Evolutionary conservation across 2,113 vertebrate genomes (phyloP).

Genomic region (Epinephelus moara): DNA sequence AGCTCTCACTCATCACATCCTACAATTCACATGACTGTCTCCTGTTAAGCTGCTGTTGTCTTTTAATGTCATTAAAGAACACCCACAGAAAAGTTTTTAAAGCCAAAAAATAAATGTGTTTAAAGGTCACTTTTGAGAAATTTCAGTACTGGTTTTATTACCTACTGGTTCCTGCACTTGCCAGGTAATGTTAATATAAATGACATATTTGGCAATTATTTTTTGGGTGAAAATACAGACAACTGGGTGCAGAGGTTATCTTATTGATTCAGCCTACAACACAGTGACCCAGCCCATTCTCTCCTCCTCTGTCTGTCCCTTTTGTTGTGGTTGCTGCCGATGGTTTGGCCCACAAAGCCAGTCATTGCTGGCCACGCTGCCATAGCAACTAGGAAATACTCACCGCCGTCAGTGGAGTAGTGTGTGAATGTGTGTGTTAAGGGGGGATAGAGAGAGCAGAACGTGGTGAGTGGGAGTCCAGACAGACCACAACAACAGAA

Average conservation of each 20-base stretch:
- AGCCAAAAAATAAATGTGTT: background rate
- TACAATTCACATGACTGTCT: background rate
- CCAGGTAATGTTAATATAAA: background rate
- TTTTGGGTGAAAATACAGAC: constrained; percentile 1
- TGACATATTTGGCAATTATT: background rate
- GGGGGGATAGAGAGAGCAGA: constrained; percentile 50
- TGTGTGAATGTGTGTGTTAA: constrained; percentile 60
- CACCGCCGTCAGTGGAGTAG: constrained; percentile 66
- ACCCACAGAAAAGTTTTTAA: background rate
- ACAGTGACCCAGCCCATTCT: constrained; percentile 43
- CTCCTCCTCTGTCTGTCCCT: constrained; percentile 61
- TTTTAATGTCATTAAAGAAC: background rate
- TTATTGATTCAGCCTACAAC: constrained; percentile 71
- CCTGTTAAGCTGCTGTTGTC: constrained; percentile 25
- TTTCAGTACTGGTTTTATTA: background rate
- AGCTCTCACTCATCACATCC: constrained; percentile 20
- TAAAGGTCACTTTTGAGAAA: background rate
- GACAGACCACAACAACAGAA: constrained; percentile 62
- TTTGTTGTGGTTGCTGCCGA: constrained; percentile 84
- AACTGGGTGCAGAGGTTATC: constrained; percentile 49
- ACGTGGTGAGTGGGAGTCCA: constrained; percentile 60
- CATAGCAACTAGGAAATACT: constrained; percentile 89
- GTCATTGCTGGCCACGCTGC: constrained; percentile 80
- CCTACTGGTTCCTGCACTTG: background rate
- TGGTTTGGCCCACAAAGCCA: constrained; percentile 82